These are phyloP conservation scores for Syngnathus typhle DNA, from an alignment of 2,113 vertebrate species.

Conservation along the genomic window DNA sequence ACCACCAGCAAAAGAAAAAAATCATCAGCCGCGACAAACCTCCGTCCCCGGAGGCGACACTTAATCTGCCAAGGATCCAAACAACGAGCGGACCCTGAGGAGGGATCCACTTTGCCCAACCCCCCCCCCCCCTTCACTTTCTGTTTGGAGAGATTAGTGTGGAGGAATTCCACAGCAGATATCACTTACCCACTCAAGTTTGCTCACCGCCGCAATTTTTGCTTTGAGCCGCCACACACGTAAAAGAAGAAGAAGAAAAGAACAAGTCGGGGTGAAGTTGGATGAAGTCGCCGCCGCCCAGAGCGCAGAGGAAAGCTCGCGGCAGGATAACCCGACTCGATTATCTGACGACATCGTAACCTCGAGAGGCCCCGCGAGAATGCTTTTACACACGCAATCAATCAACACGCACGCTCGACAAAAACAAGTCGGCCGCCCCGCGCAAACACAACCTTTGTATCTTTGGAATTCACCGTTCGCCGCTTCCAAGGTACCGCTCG, in stretches of 20 bases:
- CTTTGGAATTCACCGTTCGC: not conserved
- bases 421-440: not conserved
- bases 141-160: slow-evolving; percentile 8
- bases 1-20: not conserved
- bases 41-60: not conserved
- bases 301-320: not conserved
- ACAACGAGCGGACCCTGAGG: not conserved
- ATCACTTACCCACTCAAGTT: slow-evolving; percentile 9
- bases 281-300: not conserved
- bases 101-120: slow-evolving; percentile 4
- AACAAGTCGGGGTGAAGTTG: not conserved
- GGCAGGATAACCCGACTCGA: not conserved
- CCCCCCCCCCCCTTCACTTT: not conserved
- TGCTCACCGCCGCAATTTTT: not conserved
- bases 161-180: slow-evolving; percentile 7
- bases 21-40: not conserved
- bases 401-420: not conserved
- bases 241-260: not conserved
- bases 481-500: not conserved
- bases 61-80: not conserved
- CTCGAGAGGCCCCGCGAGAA: not conserved
- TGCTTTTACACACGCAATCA: not conserved
- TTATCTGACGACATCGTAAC: not conserved
- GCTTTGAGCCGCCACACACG: not conserved
- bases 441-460: not conserved